Conservation (phyloP, 2,888 invertebrate species). For the Melinaea menophilus region DNA sequence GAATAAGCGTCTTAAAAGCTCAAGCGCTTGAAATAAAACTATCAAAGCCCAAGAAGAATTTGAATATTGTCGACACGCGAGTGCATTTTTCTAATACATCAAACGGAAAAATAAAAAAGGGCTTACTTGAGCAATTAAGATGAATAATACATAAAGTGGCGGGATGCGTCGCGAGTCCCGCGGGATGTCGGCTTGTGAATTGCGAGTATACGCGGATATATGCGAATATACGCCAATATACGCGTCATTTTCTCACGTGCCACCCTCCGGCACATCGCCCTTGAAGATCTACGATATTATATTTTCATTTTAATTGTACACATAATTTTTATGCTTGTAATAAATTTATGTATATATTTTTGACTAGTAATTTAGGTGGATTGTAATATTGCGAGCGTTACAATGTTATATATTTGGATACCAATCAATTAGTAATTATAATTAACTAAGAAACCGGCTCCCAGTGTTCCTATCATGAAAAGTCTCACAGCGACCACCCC, state of each 20-base stretch:
- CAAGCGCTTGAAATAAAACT: no score
- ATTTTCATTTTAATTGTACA: background rate
- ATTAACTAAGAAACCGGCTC: background rate
- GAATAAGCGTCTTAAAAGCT: no score
- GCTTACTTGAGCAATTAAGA: constrained; percentile 55
- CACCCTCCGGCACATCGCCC: constrained; percentile 21
- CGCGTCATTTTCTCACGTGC: constrained; percentile 66
- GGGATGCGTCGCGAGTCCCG: constrained; percentile 48
- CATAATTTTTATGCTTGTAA: background rate
- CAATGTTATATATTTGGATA: no score
- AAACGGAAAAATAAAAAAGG: constrained; percentile 46
- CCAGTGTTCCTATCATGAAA: constrained; percentile 3
- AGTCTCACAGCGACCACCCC: constrained; percentile 24
- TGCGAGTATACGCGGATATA: constrained; percentile 44
- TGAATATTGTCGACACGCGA: background rate
- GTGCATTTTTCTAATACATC: constrained; percentile 29
- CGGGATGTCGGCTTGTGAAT: constrained; percentile 45
- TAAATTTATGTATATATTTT: background rate
- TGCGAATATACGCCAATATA: constrained; percentile 55
- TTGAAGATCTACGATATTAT: background rate
- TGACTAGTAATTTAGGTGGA: no score
- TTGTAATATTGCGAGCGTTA: no score
- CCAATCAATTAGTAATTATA: constrained; percentile 4
- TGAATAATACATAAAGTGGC: constrained; percentile 68
- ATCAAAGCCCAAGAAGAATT: background rate